Conservation (phyloP, 2,113 vertebrate genomes). For the Glaucidium brasilianum region DNA sequence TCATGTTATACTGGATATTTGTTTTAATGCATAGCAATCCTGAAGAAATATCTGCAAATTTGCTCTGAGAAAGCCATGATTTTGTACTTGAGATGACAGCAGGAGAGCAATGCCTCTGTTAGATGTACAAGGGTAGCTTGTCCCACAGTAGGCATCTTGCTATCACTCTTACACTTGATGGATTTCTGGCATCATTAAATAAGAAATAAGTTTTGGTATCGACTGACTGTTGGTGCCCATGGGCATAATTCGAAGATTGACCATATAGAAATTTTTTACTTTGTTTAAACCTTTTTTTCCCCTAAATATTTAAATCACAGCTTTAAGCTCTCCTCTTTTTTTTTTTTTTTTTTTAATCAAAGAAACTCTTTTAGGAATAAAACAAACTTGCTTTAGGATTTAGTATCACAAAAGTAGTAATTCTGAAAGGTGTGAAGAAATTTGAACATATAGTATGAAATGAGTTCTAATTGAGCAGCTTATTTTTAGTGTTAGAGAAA, state of each 20-base stretch:
- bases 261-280: background rate
- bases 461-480: background rate
- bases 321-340: background rate
- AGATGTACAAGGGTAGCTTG: background rate
- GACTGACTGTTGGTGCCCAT: background rate
- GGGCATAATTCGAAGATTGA: slow-evolving; percentile 14
- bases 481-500: background rate
- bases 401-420: background rate
- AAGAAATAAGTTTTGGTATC: slow-evolving; percentile 17
- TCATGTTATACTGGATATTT: slow-evolving; percentile 39
- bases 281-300: background rate
- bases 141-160: background rate
- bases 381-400: background rate
- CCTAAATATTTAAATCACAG: background rate
- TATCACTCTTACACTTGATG: background rate
- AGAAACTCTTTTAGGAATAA: background rate
- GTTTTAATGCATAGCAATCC: slow-evolving; percentile 12
- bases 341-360: background rate
- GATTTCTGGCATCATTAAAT: slow-evolving; percentile 18
- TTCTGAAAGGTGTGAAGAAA: background rate
- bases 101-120: background rate
- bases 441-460: background rate
- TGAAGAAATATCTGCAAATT: slow-evolving; percentile 48
- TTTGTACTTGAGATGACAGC: background rate
- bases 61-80: background rate